These are phyloP conservation scores for Actenoides lindsayi DNA, from an alignment of 2,113 vertebrate species.

Conservation along the genomic window DNA sequence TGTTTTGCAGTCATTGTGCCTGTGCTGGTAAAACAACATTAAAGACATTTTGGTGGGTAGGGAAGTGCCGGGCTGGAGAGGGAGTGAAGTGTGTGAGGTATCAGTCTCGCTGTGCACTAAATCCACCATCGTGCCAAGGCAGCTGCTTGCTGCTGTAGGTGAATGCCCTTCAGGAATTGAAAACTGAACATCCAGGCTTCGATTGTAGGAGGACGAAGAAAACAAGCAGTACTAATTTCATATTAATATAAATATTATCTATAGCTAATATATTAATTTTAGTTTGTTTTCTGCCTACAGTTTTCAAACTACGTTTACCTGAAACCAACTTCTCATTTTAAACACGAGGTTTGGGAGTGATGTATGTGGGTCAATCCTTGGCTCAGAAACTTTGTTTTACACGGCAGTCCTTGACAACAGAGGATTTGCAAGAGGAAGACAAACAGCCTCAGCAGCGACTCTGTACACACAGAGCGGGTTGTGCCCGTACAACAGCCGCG, in stretches of 20 bases:
- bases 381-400: constrained; percentile 14
- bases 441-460: not conserved
- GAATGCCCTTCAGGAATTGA: not conserved
- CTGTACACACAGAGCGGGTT: not conserved
- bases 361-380: constrained; percentile 18
- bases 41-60: not conserved
- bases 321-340: constrained; percentile 21
- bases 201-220: not conserved
- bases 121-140: not conserved
- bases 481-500: not conserved
- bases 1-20: not conserved
- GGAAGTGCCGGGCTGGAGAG: not conserved
- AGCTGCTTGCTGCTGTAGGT: not conserved
- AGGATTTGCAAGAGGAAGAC: not conserved
- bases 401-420: not conserved
- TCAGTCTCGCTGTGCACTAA: accelerated
- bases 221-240: not conserved
- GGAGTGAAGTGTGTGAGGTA: not conserved
- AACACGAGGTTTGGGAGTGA: not conserved
- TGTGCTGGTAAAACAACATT: not conserved
- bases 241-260: not conserved
- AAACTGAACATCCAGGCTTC: not conserved
- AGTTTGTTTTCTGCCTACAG: not conserved
- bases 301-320: not conserved
- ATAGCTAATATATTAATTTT: not conserved